A percentile compares a stretch with the other conserved stretches of the same genome.
Evolutionary conservation across 1,140 invertebrate species (phyloP).

Genomic region (Coboldia fuscipes): DNA sequence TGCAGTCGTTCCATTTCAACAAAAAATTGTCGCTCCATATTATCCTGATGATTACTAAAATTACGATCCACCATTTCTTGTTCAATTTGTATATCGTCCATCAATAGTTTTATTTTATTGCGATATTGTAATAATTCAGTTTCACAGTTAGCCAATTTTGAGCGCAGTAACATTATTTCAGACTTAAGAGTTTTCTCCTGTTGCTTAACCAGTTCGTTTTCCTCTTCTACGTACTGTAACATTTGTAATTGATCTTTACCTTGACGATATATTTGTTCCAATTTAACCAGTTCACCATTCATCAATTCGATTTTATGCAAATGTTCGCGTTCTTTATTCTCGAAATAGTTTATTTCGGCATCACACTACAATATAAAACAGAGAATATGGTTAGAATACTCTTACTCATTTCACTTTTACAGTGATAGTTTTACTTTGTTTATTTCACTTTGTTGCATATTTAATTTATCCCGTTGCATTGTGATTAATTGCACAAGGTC

Average conservation of each 20-base stretch:
- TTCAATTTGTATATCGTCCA: conserved; percentile 36
- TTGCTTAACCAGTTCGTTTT: conserved; percentile 68
- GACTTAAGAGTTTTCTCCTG: conserved; percentile 70
- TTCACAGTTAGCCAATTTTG: conserved; percentile 70
- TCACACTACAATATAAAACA: conserved; percentile 35
- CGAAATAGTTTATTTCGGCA: conserved; percentile 75
- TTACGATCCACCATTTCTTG: conserved; percentile 12
- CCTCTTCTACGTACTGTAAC: conserved; percentile 60
- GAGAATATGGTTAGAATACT: background rate
- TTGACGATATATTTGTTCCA: conserved; percentile 48
- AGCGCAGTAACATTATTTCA: conserved; percentile 59
- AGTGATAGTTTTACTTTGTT: too few relatives aligned
- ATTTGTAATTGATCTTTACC: conserved; percentile 62
- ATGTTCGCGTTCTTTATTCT: conserved; percentile 66
- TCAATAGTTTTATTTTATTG: conserved; percentile 58
- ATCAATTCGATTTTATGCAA: conserved; percentile 64
- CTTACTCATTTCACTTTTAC: too few relatives aligned
- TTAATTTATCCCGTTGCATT: too few relatives aligned
- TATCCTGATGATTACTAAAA: conserved; percentile 26
- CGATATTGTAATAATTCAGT: conserved; percentile 71
- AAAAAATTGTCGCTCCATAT: conserved; percentile 50
- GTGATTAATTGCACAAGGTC: too few relatives aligned
- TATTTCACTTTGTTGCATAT: too few relatives aligned
- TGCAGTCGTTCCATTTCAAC: conserved; percentile 61
- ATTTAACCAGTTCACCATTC: conserved; percentile 55